phyloP scores from a whole-genome alignment of 2,113 vertebrate species.

The Tapirus terrestris region DNA sequence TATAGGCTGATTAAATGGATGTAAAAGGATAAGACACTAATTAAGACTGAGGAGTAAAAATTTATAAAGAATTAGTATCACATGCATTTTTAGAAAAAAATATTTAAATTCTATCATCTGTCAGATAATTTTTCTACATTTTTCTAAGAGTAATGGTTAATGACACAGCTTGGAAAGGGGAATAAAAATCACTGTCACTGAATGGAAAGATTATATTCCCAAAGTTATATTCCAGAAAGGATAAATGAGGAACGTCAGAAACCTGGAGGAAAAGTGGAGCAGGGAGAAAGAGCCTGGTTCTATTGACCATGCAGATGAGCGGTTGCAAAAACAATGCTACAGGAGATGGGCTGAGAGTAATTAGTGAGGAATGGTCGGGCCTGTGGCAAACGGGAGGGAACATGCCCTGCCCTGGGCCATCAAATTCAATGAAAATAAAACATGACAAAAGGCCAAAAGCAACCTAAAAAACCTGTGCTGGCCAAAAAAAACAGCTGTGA shows the following conservation, averaged over 20 bases:
- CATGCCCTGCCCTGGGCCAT: not conserved
- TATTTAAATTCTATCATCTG: not conserved
- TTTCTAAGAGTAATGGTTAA: not conserved
- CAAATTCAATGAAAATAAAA: constrained; percentile 44
- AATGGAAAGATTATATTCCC: not conserved
- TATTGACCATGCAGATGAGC: not conserved
- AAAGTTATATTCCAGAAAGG: not conserved
- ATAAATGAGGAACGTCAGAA: not conserved
- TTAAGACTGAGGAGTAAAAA: not conserved
- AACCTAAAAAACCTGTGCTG: not conserved
- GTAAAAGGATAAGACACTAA: not conserved
- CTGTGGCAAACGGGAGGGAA: not conserved
- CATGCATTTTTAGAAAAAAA: not conserved
- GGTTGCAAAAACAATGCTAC: not conserved
- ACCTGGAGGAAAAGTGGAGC: not conserved
- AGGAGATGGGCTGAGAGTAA: not conserved
- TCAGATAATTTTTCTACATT: not conserved
- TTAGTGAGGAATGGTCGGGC: not conserved
- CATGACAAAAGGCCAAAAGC: constrained; percentile 19
- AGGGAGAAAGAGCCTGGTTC: not conserved
- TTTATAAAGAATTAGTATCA: constrained; percentile 2
- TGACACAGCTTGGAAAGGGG: not conserved
- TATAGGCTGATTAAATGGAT: constrained; percentile 27
- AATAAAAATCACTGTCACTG: not conserved
- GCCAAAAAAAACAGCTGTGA: constrained; percentile 67